Evolutionary conservation across 2,797 vertebrate genomes (phyloP).

Genomic region (Mastacembelus armatus): DNA sequence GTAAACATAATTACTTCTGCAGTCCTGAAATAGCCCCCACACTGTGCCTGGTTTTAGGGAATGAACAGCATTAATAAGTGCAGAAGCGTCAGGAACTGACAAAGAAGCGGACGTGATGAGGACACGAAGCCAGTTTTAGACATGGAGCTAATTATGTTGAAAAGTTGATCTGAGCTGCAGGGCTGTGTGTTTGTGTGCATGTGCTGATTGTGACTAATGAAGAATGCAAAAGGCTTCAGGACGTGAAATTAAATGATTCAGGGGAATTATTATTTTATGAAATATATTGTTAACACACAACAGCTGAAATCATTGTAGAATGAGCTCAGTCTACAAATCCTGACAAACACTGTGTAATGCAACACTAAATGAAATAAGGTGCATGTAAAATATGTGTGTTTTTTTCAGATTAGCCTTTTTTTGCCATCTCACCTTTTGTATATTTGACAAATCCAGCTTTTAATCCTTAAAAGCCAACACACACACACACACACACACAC

Average conservation of each 20-base stretch:
- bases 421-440: neutral
- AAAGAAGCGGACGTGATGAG: conserved; percentile 6
- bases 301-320: too few relatives aligned
- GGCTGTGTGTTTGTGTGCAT: conserved; percentile 2
- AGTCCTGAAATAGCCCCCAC: neutral
- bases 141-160: conserved; percentile 23
- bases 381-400: too few relatives aligned
- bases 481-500: neutral
- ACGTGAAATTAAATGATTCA: conserved; percentile 10
- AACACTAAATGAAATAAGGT: too few relatives aligned
- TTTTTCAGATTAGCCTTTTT: neutral
- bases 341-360: too few relatives aligned
- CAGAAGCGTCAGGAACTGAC: neutral
- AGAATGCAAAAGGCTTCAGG: conserved; percentile 24
- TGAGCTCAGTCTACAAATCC: too few relatives aligned
- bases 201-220: conserved; percentile 16
- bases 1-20: neutral
- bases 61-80: neutral
- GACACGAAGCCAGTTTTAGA: conserved; percentile 39
- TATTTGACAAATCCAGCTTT: neutral
- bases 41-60: neutral
- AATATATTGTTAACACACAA: too few relatives aligned
- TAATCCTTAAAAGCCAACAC: neutral
- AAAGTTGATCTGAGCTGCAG: conserved; percentile 30
- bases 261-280: too few relatives aligned